phyloP scores from a whole-genome alignment of 2,113 vertebrate species.

The Aegotheles bennettii region DNA sequence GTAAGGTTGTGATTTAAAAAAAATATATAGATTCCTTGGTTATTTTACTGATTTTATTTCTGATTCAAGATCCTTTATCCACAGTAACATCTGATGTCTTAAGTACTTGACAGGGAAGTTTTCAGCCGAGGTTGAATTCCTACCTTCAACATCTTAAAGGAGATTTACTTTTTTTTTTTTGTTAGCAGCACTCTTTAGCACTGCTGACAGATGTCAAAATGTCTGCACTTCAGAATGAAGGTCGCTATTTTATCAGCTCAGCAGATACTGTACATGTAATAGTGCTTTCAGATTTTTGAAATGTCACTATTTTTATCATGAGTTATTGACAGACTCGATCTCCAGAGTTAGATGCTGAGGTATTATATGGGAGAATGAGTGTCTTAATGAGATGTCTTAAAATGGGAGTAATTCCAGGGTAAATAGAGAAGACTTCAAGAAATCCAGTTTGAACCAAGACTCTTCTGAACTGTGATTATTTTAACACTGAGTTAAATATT shows the following conservation, averaged over 20 bases:
- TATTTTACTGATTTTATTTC: background rate
- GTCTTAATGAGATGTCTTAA: background rate
- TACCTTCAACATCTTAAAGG: background rate
- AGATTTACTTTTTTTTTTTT: background rate
- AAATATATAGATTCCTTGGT: background rate
- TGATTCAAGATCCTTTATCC: background rate
- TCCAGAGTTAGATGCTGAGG: background rate
- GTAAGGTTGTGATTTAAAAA: background rate
- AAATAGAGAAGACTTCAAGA: background rate
- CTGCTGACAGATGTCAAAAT: conserved; percentile 10
- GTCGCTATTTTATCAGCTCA: background rate
- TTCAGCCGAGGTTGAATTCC: background rate
- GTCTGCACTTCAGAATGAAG: background rate
- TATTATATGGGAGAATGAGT: background rate
- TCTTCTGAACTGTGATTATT: background rate
- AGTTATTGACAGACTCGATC: background rate
- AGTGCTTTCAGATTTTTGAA: background rate
- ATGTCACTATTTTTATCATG: background rate
- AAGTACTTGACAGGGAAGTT: background rate
- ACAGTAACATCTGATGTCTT: background rate
- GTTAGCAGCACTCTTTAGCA: background rate
- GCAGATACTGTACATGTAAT: background rate
- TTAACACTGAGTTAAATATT: background rate
- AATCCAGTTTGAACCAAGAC: background rate
- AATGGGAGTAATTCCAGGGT: background rate